phyloP scores from a whole-genome alignment of 2,888 invertebrate species.

The Camponotus fellah region DNA sequence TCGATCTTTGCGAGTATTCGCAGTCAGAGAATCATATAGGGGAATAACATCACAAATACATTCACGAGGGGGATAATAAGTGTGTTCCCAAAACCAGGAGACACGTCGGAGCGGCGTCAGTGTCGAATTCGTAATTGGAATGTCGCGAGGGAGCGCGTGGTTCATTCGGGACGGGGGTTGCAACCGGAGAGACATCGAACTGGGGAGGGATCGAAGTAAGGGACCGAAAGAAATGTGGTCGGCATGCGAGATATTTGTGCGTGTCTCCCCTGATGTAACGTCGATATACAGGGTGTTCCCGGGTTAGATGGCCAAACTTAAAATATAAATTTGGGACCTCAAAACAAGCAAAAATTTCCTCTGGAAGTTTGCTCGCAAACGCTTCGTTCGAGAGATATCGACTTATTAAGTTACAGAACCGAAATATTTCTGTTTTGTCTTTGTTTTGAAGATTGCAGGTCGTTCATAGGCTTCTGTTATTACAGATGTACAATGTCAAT shows the following conservation, averaged over 20 bases:
- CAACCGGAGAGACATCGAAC: conserved; percentile 8
- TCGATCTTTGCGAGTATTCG: not conserved
- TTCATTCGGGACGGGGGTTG: conserved; percentile 39
- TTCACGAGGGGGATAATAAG: conserved; percentile 28
- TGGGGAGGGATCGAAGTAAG: not conserved
- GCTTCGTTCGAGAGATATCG: too few relatives aligned
- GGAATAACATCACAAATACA: conserved; percentile 24
- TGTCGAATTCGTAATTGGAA: conserved; percentile 56
- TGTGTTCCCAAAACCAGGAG: conserved; percentile 34
- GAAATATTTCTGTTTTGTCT: too few relatives aligned
- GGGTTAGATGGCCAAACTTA: too few relatives aligned
- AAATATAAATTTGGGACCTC: too few relatives aligned
- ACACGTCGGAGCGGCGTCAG: conserved; percentile 17
- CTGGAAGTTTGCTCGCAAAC: too few relatives aligned
- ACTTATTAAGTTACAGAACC: too few relatives aligned
- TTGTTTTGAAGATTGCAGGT: too few relatives aligned
- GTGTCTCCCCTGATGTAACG: conserved; percentile 41
- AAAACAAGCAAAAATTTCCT: too few relatives aligned
- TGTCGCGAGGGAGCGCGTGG: conserved; percentile 50
- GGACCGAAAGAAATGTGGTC: conserved; percentile 49
- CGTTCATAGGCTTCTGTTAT: too few relatives aligned
- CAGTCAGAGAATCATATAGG: not conserved
- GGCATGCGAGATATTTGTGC: conserved; percentile 57
- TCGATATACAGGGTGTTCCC: too few relatives aligned
- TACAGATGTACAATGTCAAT: too few relatives aligned